Base-by-base conservation (phyloP, 2,888 invertebrate genomes). In the Stramonita haemastoma region DNA sequence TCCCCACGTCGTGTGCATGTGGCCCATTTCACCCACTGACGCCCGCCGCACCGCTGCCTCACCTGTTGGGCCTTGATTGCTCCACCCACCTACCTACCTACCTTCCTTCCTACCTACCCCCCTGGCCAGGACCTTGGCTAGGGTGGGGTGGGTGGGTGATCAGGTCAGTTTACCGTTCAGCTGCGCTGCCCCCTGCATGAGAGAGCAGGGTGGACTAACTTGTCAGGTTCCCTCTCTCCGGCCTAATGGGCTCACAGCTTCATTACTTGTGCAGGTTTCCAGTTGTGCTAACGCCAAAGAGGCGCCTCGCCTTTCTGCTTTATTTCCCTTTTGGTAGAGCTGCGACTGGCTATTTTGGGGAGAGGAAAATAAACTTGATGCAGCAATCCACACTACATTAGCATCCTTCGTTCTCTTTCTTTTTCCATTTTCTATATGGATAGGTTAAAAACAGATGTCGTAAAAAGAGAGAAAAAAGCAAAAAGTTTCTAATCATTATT, bases 1-100 rank as follows among this genome's bases (percentile, higher is more conserved):
- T 86, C 86, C 86, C 32, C 32, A 34, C 86, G 86, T 57, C 8
- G 86, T 13, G 84, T 56, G 56, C 84, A 6, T 17, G n/a, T 17
- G 56, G 36, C 13, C 83, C 57, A 57, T 84, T 84, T 84, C 84
- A 56, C 56, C 29, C 84, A 19, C 84, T 29, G 56, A 84, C 56
- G n/a, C 84, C 81, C 36, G 26, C 66, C 66, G 2, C 22, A 13
- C 29, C 81, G 22, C 29, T 1, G n/a, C 73, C n/a, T 5, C 22
- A 22, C 73, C n/a, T 11, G 60, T 15, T 60, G n/a, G n/a, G n/a
- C 46, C 81, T 83, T 36, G 81, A 83, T 83, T 46, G 81, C 1
- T 36, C 34, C 17, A 13, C 29, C 32, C 32, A 79, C 77, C n/a
- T n/a, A n/a, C n/a, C n/a, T n/a, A n/a, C n/a, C n/a, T n/a, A n/a